Percentiles rank a stretch among this genome's conserved stretches.
Evolutionary conservation across 2,113 vertebrate genomes (phyloP).

Genomic region (Perca fluviatilis): DNA sequence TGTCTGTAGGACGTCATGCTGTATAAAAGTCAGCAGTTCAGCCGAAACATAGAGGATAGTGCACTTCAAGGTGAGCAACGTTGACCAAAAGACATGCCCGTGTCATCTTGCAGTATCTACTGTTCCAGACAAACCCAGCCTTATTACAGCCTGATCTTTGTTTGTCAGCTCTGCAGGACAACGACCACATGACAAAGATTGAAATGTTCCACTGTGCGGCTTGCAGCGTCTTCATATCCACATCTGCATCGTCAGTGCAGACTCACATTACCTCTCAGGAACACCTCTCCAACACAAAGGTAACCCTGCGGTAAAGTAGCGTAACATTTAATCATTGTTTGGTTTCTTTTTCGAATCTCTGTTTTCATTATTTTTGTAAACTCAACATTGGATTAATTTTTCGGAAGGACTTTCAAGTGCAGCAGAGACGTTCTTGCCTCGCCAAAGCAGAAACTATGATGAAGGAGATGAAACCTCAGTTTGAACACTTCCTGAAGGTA

Average conservation of each 20-base stretch:
- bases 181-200: constrained; percentile 79
- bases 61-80: constrained; percentile 57
- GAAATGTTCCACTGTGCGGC: constrained; percentile 77
- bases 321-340: background rate
- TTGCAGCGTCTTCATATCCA: constrained; percentile 63
- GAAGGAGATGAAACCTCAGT: constrained; percentile 68
- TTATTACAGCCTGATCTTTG: background rate
- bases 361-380: background rate
- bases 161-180: constrained; percentile 69
- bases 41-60: constrained; percentile 58
- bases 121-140: background rate
- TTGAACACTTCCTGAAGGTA: constrained; percentile 76
- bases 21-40: constrained; percentile 61
- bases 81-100: background rate
- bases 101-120: background rate
- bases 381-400: constrained; percentile 21
- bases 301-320: constrained; percentile 7
- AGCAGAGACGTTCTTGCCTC: constrained; percentile 64
- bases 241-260: constrained; percentile 64
- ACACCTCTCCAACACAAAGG: constrained; percentile 69
- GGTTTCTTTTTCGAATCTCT: background rate
- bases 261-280: constrained; percentile 70
- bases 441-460: constrained; percentile 73
- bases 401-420: constrained; percentile 64
- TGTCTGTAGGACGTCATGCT: constrained; percentile 69